These are phyloP conservation scores for Petrocephalus sullivani DNA, from an alignment of 2,797 vertebrate species.

Conservation along the genomic window DNA sequence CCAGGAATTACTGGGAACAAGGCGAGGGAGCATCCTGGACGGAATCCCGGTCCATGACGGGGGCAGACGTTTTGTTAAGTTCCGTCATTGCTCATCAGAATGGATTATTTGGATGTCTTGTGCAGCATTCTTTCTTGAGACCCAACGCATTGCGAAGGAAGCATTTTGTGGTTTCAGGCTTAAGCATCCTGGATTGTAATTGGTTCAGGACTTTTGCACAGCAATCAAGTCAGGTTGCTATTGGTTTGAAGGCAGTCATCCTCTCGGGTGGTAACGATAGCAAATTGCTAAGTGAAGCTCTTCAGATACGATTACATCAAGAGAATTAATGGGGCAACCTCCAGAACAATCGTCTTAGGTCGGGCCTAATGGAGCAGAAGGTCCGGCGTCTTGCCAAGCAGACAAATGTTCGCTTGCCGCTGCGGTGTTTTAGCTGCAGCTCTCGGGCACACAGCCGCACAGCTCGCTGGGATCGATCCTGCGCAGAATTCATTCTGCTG, in stretches of 20 bases:
- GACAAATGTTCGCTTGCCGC: background rate
- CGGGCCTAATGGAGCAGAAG: background rate
- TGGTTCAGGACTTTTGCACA: conserved; percentile 25
- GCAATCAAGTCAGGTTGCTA: conserved; percentile 52
- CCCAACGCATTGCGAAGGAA: background rate
- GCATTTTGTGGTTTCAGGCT: background rate
- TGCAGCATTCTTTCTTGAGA: background rate
- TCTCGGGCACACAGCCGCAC: background rate
- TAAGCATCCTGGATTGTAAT: conserved; percentile 49
- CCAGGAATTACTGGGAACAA: background rate
- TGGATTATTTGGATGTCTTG: background rate
- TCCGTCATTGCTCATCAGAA: background rate
- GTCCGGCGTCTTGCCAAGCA: background rate
- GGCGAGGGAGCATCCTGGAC: background rate
- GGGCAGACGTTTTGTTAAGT: background rate
- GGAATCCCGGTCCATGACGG: background rate
- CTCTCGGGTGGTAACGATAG: background rate
- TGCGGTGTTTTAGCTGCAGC: background rate
- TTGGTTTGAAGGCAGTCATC: conserved; percentile 49
- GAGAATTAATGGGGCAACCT: background rate
- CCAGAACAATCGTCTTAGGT: background rate
- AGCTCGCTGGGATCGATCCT: background rate
- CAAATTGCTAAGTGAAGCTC: background rate
- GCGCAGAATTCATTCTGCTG: background rate
- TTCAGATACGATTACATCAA: background rate